Percentiles rank a stretch among this genome's conserved stretches.
Evolutionary conservation across 2,113 vertebrate genomes (phyloP).

Genomic region (Ceratotherium simum): DNA sequence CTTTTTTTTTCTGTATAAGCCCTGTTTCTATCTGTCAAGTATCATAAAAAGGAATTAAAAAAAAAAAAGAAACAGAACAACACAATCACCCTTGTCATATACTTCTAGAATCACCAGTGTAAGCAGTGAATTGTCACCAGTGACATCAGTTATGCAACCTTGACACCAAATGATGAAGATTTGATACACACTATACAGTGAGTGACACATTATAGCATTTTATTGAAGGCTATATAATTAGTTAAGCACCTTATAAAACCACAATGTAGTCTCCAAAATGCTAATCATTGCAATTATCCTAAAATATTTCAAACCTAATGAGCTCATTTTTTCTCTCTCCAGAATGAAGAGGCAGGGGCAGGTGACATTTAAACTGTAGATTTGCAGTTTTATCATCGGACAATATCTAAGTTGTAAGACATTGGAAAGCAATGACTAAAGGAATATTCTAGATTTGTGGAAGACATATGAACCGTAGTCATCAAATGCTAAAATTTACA

Average conservation of each 20-base stretch:
- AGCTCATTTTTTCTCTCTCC: not conserved
- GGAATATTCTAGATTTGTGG: not conserved
- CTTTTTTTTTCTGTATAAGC: not conserved
- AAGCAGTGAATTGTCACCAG: not conserved
- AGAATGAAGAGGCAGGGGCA: not conserved
- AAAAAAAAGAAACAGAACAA: not conserved
- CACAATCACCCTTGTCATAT: not conserved
- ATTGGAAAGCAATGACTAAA: not conserved
- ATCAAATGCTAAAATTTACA: not conserved
- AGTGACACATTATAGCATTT: not conserved
- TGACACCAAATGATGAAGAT: not conserved
- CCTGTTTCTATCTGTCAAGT: not conserved
- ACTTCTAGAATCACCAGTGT: not conserved
- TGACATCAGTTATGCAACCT: not conserved
- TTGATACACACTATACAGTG: not conserved
- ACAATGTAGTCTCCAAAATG: not conserved
- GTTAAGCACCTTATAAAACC: not conserved
- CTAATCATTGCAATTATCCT: not conserved
- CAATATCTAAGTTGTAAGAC: not conserved
- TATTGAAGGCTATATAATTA: not conserved
- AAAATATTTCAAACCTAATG: not conserved
- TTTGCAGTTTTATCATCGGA: not conserved
- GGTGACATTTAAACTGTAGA: not conserved
- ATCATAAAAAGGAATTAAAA: not conserved
- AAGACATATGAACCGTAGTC: not conserved